Evolutionary conservation across 2,888 invertebrate genomes (phyloP), one percentile per base, ranked within the genome.

Genomic region (Cheilosia urbana): DNA sequence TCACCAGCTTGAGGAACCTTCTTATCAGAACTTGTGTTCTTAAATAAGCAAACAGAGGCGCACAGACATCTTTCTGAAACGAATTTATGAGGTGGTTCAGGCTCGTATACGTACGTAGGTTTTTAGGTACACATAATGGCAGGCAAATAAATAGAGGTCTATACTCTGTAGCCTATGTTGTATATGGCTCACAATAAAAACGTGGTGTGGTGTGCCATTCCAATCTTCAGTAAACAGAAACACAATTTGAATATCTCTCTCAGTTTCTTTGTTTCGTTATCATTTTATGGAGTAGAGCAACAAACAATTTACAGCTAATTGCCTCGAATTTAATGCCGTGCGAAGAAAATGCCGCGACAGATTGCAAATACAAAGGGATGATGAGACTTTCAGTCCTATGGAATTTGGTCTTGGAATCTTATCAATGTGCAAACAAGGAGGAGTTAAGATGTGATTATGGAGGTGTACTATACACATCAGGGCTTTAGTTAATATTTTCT

Each of bases 201-300:
- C 58, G 49, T 80, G 66, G 73, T 71, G 72, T 72, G 66, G 73
- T 71, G 72, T 72, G 65, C 76, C 57, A 76, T 81, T 62, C 21
- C 72, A 77, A 81, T 85, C 85, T 85, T 72, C 66, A 63, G 76
- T 72, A 85, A 85, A 85, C 72, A 76, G 66, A 81, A 77, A 75
- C 68, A 66, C 69, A 69, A 85, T 85, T 81, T 85, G 63, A 80
- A 85, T 85, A 68, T 51, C 53, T 76, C 69, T 84, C 55, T 75
- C 49, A 80, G 53, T 68, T 78, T 30, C 71, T 84, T 80, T 84
- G 75, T 84, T 47, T 55, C 60, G 53, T 76, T 84, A 84, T 84
- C 84, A 75, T 51, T 84, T 80, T 71, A 69, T 49, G 27, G 49
- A 60, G 65, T 45, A 60, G 34, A 60, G 65, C 37, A 60, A 75